Evolutionary conservation across 2,113 vertebrate genomes (phyloP).

Genomic region (Okapia johnstoni): DNA sequence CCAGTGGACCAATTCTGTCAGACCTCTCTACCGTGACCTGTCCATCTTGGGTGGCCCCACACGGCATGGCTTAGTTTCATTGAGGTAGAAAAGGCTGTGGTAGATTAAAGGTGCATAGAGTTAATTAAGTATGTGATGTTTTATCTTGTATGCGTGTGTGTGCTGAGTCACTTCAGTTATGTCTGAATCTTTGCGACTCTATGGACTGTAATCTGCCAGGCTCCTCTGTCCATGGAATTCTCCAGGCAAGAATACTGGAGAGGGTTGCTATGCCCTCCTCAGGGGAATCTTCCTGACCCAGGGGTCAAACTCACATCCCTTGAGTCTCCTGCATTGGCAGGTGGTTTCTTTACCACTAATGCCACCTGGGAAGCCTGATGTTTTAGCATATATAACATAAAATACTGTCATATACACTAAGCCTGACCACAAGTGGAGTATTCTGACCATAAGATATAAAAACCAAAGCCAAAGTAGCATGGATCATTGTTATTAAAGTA

Average conservation of each 20-base stretch:
- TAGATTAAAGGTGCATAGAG: not conserved
- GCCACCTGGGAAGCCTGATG: not conserved
- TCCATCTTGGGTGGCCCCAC: too few relatives aligned
- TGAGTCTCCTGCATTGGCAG: not conserved
- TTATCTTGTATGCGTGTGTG: not conserved
- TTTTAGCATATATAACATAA: not conserved
- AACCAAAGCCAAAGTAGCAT: not conserved
- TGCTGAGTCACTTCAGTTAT: not conserved
- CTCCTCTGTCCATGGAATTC: not conserved
- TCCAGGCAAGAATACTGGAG: not conserved
- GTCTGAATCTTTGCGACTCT: not conserved
- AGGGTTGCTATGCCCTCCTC: not conserved
- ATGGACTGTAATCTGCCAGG: not conserved
- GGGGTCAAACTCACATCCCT: not conserved
- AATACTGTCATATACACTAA: not conserved
- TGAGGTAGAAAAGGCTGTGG: too few relatives aligned
- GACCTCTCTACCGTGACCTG: too few relatives aligned
- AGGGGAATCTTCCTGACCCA: not conserved
- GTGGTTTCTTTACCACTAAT: not conserved
- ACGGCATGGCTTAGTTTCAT: too few relatives aligned
- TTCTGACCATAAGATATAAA: not conserved
- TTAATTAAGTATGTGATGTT: not conserved
- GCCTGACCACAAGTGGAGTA: not conserved
- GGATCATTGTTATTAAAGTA: conserved; percentile 10
- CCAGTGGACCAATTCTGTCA: too few relatives aligned